phyloP scores from a whole-genome alignment of 2,888 invertebrate species.

The Lissonota sp. region DNA sequence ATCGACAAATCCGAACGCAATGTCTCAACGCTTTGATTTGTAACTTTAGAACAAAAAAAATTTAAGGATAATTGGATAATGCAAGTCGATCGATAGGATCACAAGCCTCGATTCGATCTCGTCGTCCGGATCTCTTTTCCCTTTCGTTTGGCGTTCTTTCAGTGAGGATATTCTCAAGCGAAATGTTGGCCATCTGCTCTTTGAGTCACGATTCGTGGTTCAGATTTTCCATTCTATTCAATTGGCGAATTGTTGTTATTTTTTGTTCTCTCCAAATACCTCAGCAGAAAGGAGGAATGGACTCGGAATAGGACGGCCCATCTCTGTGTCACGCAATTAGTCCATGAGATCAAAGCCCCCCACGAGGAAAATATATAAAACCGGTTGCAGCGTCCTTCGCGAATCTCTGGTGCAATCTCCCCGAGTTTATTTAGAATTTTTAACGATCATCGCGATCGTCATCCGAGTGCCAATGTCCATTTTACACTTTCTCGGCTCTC shows the following conservation, averaged over 20 bases:
- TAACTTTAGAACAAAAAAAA: constrained; percentile 29
- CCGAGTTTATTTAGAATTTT: constrained; percentile 21
- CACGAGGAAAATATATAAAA: constrained; percentile 27
- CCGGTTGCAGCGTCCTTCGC: constrained; percentile 27
- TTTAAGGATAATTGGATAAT: constrained; percentile 49
- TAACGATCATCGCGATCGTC: constrained; percentile 33
- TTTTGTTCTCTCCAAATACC: not conserved
- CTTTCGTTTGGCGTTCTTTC: constrained; percentile 14
- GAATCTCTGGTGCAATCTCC: not conserved
- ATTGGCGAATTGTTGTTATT: not conserved
- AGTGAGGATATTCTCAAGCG: constrained; percentile 23
- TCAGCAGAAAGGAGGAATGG: not conserved
- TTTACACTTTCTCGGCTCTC: constrained; percentile 18
- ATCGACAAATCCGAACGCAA: not conserved
- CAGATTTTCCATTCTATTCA: constrained; percentile 3
- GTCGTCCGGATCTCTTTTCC: not conserved
- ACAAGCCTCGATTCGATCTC: not conserved
- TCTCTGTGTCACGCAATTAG: constrained; percentile 18
- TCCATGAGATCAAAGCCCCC: constrained; percentile 41
- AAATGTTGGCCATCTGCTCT: constrained; percentile 12
- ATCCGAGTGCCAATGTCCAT: constrained; percentile 13
- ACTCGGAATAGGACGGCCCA: constrained; percentile 2
- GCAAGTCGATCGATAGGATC: constrained; percentile 44
- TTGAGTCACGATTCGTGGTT: constrained; percentile 28
- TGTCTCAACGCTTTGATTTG: constrained; percentile 1